These are phyloP conservation scores for Poecilobothrus nobilitatus DNA, from an alignment of 2,888 invertebrate genomes.

Conservation along the genomic window DNA sequence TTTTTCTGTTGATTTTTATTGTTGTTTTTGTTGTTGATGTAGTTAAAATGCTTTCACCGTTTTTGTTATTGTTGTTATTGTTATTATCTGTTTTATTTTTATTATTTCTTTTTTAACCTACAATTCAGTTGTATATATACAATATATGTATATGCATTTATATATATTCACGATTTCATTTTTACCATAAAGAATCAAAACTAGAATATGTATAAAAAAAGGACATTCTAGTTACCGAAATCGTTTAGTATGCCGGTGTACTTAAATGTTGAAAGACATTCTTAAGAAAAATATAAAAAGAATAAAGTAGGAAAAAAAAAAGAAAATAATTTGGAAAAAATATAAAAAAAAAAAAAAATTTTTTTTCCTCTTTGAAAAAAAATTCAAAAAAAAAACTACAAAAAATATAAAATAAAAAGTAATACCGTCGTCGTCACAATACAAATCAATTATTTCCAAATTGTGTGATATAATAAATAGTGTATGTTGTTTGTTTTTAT, in stretches of 20 bases:
- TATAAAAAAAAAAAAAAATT: background rate
- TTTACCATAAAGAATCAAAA: background rate
- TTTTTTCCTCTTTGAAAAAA: background rate
- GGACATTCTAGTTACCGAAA: slow-evolving; percentile 6
- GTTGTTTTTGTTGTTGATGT: too few relatives aligned
- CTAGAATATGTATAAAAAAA: background rate
- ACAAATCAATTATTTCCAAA: background rate
- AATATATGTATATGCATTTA: too few relatives aligned
- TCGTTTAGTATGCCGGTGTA: background rate
- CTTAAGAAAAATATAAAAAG: background rate
- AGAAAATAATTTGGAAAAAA: background rate
- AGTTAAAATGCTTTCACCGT: too few relatives aligned
- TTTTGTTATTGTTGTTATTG: background rate
- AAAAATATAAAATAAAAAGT: too few relatives aligned
- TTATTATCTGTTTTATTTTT: background rate
- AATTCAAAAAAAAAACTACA: background rate
- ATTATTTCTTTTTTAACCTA: background rate
- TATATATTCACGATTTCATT: too few relatives aligned
- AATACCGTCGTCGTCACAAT: too few relatives aligned
- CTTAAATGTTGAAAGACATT: slow-evolving; percentile 3
- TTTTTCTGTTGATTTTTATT: too few relatives aligned
- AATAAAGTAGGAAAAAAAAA: background rate
- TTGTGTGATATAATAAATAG: background rate
- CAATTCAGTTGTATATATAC: too few relatives aligned
- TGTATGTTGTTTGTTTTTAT: too few relatives aligned